Percentiles rank a stretch among this genome's conserved stretches.
These are phyloP conservation scores for Ursus arctos DNA, from an alignment of 2,113 vertebrate genomes.

Conservation along the genomic window DNA sequence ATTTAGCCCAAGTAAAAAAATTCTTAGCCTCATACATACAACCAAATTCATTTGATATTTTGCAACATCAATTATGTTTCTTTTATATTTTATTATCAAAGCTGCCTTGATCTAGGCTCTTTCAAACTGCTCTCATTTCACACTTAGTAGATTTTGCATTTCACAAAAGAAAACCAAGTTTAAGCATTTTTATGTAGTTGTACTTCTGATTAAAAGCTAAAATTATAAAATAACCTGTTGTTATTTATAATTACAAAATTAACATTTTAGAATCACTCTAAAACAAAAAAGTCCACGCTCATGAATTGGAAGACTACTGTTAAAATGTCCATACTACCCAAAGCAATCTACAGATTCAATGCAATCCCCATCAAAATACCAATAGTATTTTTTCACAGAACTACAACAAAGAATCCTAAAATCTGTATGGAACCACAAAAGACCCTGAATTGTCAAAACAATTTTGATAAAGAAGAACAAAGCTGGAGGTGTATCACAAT, in stretches of 20 bases:
- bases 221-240: conserved; percentile 53
- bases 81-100: conserved; percentile 57
- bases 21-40: not conserved
- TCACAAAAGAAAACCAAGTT: conserved; percentile 34
- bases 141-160: not conserved
- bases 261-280: conserved; percentile 42
- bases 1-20: not conserved
- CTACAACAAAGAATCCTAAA: not conserved
- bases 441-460: not conserved
- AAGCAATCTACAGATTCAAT: not conserved
- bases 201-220: conserved; percentile 39
- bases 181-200: conserved; percentile 24
- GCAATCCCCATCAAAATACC: not conserved
- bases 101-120: not conserved
- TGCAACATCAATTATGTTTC: not conserved
- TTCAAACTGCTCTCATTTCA: conserved; percentile 42
- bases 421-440: not conserved
- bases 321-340: not conserved
- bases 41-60: not conserved
- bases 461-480: not conserved
- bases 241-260: conserved; percentile 49
- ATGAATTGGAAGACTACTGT: not conserved
- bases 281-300: conserved; percentile 16
- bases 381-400: not conserved
- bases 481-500: not conserved